A percentile compares a stretch with the other conserved stretches of the same genome.
Evolutionary conservation across 1,140 invertebrate genomes (phyloP).

Genomic region (Pomacea maculata): DNA sequence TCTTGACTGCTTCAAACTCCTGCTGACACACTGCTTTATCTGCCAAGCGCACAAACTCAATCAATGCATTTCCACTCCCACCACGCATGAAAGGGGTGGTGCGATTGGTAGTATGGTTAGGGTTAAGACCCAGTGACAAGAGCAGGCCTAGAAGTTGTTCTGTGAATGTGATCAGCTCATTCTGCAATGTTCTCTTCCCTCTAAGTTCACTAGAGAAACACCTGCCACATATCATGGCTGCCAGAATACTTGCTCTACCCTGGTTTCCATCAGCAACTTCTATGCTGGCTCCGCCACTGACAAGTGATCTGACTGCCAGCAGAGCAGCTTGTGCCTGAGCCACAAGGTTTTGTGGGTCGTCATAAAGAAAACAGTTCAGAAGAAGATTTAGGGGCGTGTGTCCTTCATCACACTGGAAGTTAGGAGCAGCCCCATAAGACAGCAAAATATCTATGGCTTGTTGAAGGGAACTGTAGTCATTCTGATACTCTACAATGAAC

Average conservation of each 20-base stretch:
- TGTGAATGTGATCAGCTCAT: slow-evolving; percentile 43
- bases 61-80: slow-evolving; percentile 47
- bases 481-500: slow-evolving; percentile 47
- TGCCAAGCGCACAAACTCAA: slow-evolving; percentile 56
- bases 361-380: slow-evolving; percentile 52
- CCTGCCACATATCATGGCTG: slow-evolving; percentile 45
- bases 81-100: slow-evolving; percentile 18
- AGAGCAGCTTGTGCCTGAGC: slow-evolving; percentile 40
- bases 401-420: slow-evolving; percentile 46
- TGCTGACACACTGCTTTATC: slow-evolving; percentile 27
- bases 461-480: slow-evolving; percentile 46
- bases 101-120: slow-evolving; percentile 44
- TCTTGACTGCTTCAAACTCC: slow-evolving; percentile 51
- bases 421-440: slow-evolving; percentile 41
- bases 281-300: slow-evolving; percentile 49
- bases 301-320: slow-evolving; percentile 36
- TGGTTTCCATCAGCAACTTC: slow-evolving; percentile 44
- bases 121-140: slow-evolving; percentile 54
- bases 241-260: slow-evolving; percentile 40
- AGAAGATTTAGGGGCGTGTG: slow-evolving; percentile 55
- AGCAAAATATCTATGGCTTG: slow-evolving; percentile 48
- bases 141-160: slow-evolving; percentile 43
- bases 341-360: slow-evolving; percentile 38
- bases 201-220: slow-evolving; percentile 29
- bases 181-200: slow-evolving; percentile 9